Base-by-base conservation (phyloP, 2,113 vertebrate species). In the Gymnarchus niloticus region DNA sequence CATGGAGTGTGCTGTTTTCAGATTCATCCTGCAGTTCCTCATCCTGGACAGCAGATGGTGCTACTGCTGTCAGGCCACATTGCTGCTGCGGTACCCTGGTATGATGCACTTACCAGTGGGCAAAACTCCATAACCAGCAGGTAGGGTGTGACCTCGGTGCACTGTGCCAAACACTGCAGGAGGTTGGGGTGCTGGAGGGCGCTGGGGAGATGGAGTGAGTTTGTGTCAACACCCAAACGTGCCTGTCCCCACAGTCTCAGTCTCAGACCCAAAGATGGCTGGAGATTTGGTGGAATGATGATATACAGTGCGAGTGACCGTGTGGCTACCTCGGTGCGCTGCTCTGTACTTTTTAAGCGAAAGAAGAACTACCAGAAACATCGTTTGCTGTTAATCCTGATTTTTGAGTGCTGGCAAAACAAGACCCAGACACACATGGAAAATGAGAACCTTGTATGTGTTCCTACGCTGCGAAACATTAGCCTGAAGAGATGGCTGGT, bases 121-220 rank as follows among this genome's bases (percentile, higher is more conserved):
- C 98, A 99, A 89, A 98, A 96, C 91, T 99, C 98, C 97, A 99
- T 97, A 87, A 99, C 96, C 91, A 99, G 93, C 92, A 99, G 94
- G 92, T 98, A 98, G 0, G 98, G 98, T 0, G 97, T 96, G 91
- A 96, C 93, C 92, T 99, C 97, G 0, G 96, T 94, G 0, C 97
- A 98, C 93, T 99, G 98, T 33, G 96, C 94, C 93, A 99, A 89
- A 90, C 98, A 99, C 92, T 96, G 97, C 87, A 99, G 94, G 90
- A 99, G 95, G 83, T 97, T 97, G 23, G 94, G 94, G 85, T 99
- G 98, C 93, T 97, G 97, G 41, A 99, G 95, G 25, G 93, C 91
- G 23, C 97, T 99, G 93, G 0, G 56, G 84, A 73, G 48, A 10
- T 57, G 21, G 3, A 81, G 54, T 8, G n/a, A 81, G 41, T 12